Conservation (phyloP, 2,113 vertebrate genomes). For the Indicator indicator region DNA sequence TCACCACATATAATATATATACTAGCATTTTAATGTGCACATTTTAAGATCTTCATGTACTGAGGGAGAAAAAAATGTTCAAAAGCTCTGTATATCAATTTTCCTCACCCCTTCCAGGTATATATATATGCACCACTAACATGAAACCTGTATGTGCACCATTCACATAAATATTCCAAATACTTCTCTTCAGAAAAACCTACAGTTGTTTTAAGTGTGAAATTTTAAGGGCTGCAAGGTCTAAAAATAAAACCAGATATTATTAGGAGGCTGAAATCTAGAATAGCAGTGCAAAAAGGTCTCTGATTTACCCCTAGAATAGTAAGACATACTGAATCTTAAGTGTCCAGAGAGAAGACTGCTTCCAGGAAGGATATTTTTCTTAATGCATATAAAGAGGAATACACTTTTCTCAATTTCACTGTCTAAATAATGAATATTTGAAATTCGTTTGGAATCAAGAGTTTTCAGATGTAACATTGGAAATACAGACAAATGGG, state of each 20-base stretch:
- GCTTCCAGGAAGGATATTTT: background rate
- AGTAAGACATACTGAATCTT: background rate
- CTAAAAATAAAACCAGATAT: background rate
- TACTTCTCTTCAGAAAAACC: background rate
- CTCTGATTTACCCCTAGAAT: background rate
- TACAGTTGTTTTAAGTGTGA: background rate
- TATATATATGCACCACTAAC: background rate
- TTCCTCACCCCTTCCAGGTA: fast-evolving
- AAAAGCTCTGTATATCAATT: background rate
- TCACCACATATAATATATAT: background rate
- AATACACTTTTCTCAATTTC: background rate
- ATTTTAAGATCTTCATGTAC: background rate
- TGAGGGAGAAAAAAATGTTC: background rate
- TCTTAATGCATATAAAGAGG: background rate
- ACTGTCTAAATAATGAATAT: background rate
- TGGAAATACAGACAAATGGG: background rate
- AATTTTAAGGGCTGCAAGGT: background rate
- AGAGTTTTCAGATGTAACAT: background rate
- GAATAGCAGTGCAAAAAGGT: background rate
- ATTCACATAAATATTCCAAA: background rate
- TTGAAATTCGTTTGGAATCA: background rate
- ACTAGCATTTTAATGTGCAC: background rate
- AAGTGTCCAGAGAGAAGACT: background rate
- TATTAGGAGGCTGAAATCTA: background rate
- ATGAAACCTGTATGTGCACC: background rate